phyloP scores from a whole-genome alignment of 1,140 invertebrate species.

The Luehdorfia chinensis region DNA sequence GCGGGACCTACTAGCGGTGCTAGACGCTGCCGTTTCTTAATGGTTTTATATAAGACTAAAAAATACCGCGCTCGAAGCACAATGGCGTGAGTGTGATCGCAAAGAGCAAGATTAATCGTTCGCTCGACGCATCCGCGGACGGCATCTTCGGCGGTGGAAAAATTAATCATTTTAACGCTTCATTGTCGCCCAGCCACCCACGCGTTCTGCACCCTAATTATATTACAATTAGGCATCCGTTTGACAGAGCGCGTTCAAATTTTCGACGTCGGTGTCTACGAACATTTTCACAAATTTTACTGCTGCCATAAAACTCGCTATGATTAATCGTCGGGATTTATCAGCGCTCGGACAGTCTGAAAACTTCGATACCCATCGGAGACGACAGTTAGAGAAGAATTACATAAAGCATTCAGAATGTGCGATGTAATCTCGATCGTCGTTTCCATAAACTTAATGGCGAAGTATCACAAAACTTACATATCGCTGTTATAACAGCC shows the following conservation, averaged over 20 bases:
- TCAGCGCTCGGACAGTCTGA: constrained; percentile 28
- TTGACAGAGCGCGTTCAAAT: constrained; percentile 65
- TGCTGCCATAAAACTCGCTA: constrained; percentile 46
- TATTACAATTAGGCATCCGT: constrained; percentile 67
- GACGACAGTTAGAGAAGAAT: constrained; percentile 51
- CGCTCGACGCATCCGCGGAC: constrained; percentile 45
- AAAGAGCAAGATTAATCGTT: constrained; percentile 69
- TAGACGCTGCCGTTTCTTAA: constrained; percentile 61
- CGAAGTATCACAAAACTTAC: constrained; percentile 75
- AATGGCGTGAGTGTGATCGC: constrained; percentile 59
- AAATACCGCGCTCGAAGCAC: constrained; percentile 64
- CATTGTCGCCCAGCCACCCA: constrained; percentile 59
- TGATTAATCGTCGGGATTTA: constrained; percentile 44
- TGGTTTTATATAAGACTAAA: constrained; percentile 69
- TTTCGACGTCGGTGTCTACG: constrained; percentile 29
- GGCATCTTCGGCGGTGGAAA: constrained; percentile 47
- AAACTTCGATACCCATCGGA: constrained; percentile 34
- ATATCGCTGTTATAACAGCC: constrained; percentile 75
- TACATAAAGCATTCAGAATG: constrained; percentile 73
- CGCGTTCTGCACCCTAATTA: constrained; percentile 67
- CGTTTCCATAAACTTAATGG: constrained; percentile 76
- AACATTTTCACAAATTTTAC: constrained; percentile 40
- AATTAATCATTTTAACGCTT: constrained; percentile 75
- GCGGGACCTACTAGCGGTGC: constrained; percentile 62
- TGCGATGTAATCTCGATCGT: constrained; percentile 70